A percentile compares a stretch with the other conserved stretches of the same genome.
Evolutionary conservation across 64 coral and sea anemone genomes (phyloP).

Genomic region (Montipora capricornis): DNA sequence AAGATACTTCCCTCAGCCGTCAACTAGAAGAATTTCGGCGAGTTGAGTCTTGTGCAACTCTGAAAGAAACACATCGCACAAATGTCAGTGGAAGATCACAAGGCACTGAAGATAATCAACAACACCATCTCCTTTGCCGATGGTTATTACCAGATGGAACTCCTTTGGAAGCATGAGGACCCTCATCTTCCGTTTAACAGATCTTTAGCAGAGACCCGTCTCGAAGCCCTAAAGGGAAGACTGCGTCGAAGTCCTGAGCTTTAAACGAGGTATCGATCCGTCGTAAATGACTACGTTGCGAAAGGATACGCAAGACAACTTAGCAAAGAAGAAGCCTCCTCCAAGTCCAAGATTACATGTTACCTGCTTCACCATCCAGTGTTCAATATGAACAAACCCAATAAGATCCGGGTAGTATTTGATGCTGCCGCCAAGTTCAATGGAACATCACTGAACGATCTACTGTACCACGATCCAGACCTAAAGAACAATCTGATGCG

Average conservation of each 20-base stretch:
- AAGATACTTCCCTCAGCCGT: conserved; percentile 9
- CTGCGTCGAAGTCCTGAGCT: not conserved
- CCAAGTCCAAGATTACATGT: too few species aligned
- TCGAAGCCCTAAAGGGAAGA: not conserved
- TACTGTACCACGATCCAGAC: too few species aligned
- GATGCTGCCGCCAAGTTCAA: too few species aligned
- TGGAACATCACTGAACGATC: too few species aligned
- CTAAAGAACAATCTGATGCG: too few species aligned
- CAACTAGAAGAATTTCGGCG: conserved; percentile 38
- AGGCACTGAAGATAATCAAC: not conserved
- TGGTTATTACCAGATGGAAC: conserved; percentile 15
- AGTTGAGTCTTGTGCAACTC: not conserved
- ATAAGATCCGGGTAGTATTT: too few species aligned
- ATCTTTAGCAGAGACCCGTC: not conserved
- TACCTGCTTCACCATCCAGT: too few species aligned
- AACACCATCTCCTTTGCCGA: not conserved
- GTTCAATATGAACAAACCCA: too few species aligned
- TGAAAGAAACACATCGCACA: not conserved
- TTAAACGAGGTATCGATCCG: not conserved
- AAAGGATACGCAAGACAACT: not conserved
- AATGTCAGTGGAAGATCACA: conserved; percentile 14
- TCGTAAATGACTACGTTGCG: not conserved
- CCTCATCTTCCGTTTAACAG: conserved; percentile 15
- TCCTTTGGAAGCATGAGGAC: conserved; percentile 28
- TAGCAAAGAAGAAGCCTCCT: not conserved